phyloP scores from a whole-genome alignment of 2,797 vertebrate species.

The Eulemur rubriventer region DNA sequence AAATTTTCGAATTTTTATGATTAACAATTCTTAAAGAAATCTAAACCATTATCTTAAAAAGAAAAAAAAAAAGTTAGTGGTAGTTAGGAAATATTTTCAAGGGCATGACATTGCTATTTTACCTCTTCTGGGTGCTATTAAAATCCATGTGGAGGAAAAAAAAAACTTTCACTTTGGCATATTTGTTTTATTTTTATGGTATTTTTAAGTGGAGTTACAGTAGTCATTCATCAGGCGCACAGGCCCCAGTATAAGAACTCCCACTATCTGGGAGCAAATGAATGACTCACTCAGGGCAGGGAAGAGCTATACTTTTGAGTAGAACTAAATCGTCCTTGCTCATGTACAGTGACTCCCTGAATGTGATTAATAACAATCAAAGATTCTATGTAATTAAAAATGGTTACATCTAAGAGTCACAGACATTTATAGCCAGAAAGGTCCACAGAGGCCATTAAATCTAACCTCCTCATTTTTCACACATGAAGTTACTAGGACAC shows the following conservation, averaged over 20 bases:
- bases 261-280: conserved; percentile 21
- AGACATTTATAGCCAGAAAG: not conserved
- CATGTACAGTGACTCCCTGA: not conserved
- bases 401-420: not conserved
- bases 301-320: not conserved
- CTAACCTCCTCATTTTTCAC: conserved; percentile 10
- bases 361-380: not conserved
- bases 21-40: conserved; percentile 2
- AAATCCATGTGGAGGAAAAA: not conserved
- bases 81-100: conserved; percentile 24
- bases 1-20: conserved; percentile 20
- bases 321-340: not conserved
- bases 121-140: not conserved
- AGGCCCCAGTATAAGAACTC: not conserved
- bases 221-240: not conserved
- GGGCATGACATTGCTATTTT: conserved; percentile 7
- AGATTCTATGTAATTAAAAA: not conserved
- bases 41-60: not conserved
- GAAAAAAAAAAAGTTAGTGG: not conserved
- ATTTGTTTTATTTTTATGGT: not conserved
- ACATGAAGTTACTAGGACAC: not conserved
- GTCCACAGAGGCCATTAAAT: not conserved
- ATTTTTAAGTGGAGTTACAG: not conserved
- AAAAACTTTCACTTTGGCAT: not conserved
- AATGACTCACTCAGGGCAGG: not conserved